These are phyloP conservation scores for Danio jaintianensis DNA, from an alignment of 2,797 vertebrate species.

Conservation along the genomic window DNA sequence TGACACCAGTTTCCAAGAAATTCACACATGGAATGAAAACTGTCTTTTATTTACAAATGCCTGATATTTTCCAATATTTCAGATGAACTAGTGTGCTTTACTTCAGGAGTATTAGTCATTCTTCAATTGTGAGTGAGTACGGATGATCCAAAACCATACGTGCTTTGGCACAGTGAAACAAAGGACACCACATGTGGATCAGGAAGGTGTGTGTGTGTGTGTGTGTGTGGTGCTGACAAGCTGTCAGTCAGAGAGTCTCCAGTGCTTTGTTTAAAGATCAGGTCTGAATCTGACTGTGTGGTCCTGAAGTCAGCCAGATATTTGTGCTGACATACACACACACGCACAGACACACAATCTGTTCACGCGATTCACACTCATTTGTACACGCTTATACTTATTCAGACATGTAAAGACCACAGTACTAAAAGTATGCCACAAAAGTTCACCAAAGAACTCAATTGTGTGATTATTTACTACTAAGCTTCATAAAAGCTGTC, in stretches of 20 bases:
- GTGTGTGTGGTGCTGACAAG: slow-evolving; percentile 73
- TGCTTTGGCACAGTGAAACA: slow-evolving; percentile 15
- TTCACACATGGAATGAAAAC: too few relatives aligned
- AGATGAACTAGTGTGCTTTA: not conserved
- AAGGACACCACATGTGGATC: slow-evolving; percentile 26
- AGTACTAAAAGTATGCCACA: slow-evolving; percentile 2
- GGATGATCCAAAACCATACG: slow-evolving; percentile 37
- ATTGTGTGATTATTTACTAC: not conserved
- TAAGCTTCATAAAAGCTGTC: not conserved
- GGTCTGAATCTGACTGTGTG: slow-evolving; percentile 78
- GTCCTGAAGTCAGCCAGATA: slow-evolving; percentile 72
- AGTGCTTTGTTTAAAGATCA: slow-evolving; percentile 78
- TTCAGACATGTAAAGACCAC: not conserved
- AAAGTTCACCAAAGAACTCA: not conserved
- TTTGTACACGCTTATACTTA: slow-evolving; percentile 17
- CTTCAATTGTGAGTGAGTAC: slow-evolving; percentile 18
- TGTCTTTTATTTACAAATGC: too few relatives aligned
- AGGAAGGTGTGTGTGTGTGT: slow-evolving; percentile 61
- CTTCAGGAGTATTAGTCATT: slow-evolving; percentile 12
- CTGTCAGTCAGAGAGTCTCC: slow-evolving; percentile 78
- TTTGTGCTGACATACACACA: slow-evolving; percentile 62
- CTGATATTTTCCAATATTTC: too few relatives aligned
- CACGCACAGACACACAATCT: slow-evolving; percentile 12
- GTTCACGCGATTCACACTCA: slow-evolving; percentile 19
- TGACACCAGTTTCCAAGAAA: too few relatives aligned